These are phyloP conservation scores for Eupithecia inturbata DNA, from an alignment of 2,888 invertebrate genomes.

Conservation along the genomic window DNA sequence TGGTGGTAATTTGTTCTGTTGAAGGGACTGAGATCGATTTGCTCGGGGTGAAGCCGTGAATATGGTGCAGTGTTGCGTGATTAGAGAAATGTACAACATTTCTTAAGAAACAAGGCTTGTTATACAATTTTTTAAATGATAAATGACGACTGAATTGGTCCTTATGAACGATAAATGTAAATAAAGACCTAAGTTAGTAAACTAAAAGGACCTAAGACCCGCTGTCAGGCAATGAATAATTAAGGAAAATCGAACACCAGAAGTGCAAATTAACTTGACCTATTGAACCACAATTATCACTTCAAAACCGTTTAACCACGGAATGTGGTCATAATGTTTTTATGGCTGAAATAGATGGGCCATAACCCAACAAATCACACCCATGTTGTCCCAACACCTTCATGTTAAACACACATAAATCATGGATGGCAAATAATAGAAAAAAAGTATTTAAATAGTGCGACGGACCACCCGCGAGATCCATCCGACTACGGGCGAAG, in stretches of 20 bases:
- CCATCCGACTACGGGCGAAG: slow-evolving; percentile 60
- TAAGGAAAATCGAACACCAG: slow-evolving; percentile 22
- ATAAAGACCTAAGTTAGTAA: not conserved
- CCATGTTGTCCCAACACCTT: slow-evolving; percentile 75
- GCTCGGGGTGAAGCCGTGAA: slow-evolving; percentile 16
- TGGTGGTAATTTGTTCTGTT: slow-evolving; percentile 41
- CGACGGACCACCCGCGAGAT: slow-evolving; percentile 78
- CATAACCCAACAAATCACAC: slow-evolving; percentile 77
- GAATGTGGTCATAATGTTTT: slow-evolving; percentile 50
- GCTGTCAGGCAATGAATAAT: slow-evolving; percentile 6
- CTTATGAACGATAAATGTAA: not conserved
- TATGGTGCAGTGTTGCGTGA: slow-evolving; percentile 9
- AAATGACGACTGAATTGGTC: not conserved
- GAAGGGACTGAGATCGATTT: slow-evolving; percentile 35
- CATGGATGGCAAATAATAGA: slow-evolving; percentile 78
- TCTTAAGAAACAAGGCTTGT: not conserved
- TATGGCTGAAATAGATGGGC: slow-evolving; percentile 65
- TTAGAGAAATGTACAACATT: not conserved
- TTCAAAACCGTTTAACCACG: slow-evolving; percentile 31
- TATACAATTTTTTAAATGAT: not conserved
- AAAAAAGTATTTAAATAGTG: slow-evolving; percentile 79
- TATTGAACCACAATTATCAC: slow-evolving; percentile 34
- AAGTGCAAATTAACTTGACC: slow-evolving; percentile 32
- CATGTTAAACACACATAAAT: slow-evolving; percentile 79
- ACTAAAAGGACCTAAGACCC: not conserved